These are phyloP conservation scores for Drosophila macrospina DNA, from an alignment of 2,888 invertebrate genomes.

Conservation along the genomic window DNA sequence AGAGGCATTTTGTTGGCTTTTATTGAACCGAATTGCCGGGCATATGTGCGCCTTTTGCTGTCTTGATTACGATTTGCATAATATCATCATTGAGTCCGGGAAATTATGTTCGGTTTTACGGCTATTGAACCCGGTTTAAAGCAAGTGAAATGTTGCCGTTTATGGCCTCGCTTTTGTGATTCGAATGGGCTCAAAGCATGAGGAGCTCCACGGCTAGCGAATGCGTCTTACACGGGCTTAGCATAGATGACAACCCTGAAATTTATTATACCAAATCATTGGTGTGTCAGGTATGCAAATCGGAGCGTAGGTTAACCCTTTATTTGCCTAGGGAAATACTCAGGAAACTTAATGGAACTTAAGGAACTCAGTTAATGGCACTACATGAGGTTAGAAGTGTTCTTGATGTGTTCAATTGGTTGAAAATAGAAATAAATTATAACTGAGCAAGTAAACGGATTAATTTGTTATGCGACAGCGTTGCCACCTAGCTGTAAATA, in stretches of 20 bases:
- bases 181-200: neutral
- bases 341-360: slow-evolving; percentile 1
- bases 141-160: slow-evolving; percentile 66
- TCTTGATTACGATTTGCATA: slow-evolving; percentile 74
- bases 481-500: too few relatives aligned
- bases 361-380: neutral
- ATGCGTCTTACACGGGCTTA: slow-evolving; percentile 5
- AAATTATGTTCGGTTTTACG: slow-evolving; percentile 74
- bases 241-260: slow-evolving; percentile 44
- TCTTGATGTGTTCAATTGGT: neutral
- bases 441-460: neutral
- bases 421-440: neutral
- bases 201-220: neutral
- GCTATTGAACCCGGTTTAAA: slow-evolving; percentile 51
- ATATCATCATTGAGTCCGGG: slow-evolving; percentile 68
- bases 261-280: slow-evolving; percentile 64
- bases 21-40: slow-evolving; percentile 69
- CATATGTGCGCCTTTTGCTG: slow-evolving; percentile 64
- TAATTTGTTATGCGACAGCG: neutral
- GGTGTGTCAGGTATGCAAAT: slow-evolving; percentile 35
- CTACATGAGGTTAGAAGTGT: neutral
- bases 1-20: slow-evolving; percentile 70
- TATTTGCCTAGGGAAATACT: neutral
- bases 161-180: slow-evolving; percentile 66
- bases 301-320: slow-evolving; percentile 4